These are phyloP conservation scores for Busseola fusca DNA, from an alignment of 2,888 invertebrate genomes.

Conservation along the genomic window DNA sequence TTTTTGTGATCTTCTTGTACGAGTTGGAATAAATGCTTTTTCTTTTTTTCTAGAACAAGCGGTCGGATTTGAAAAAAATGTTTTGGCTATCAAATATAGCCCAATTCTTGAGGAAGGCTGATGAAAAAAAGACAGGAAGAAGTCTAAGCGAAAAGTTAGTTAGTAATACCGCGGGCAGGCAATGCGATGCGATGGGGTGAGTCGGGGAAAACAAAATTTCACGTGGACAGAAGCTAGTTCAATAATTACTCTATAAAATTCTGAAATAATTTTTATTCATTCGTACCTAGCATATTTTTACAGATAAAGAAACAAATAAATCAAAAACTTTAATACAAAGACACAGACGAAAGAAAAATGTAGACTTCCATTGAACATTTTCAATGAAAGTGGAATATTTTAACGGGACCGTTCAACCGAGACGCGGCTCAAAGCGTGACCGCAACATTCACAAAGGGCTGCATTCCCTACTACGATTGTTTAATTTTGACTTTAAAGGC, in stretches of 20 bases:
- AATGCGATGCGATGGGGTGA: too few species aligned
- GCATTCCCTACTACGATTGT: slow-evolving; percentile 64
- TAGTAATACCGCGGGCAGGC: neutral
- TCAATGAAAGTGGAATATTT: slow-evolving; percentile 57
- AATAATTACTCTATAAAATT: neutral
- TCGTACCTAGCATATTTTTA: neutral
- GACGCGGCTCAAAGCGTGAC: slow-evolving; percentile 65
- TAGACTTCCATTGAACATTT: slow-evolving; percentile 36
- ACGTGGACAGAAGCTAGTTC: neutral
- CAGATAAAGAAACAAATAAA: neutral
- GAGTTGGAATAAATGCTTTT: too few species aligned
- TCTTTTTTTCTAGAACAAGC: too few species aligned
- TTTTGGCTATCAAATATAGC: neutral
- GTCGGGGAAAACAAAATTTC: too few species aligned
- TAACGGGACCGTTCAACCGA: slow-evolving; percentile 59
- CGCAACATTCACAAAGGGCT: slow-evolving; percentile 65
- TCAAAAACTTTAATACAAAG: neutral
- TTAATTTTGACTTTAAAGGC: slow-evolving; percentile 56
- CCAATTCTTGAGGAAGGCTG: neutral
- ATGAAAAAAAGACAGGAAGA: neutral
- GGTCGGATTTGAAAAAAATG: too few species aligned
- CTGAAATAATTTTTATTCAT: neutral
- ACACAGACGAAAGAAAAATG: slow-evolving; percentile 7
- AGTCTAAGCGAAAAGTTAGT: neutral
- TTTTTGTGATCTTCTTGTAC: too few species aligned